Base-by-base conservation (phyloP, 2,888 invertebrate species). In the Amorpha juglandis region DNA sequence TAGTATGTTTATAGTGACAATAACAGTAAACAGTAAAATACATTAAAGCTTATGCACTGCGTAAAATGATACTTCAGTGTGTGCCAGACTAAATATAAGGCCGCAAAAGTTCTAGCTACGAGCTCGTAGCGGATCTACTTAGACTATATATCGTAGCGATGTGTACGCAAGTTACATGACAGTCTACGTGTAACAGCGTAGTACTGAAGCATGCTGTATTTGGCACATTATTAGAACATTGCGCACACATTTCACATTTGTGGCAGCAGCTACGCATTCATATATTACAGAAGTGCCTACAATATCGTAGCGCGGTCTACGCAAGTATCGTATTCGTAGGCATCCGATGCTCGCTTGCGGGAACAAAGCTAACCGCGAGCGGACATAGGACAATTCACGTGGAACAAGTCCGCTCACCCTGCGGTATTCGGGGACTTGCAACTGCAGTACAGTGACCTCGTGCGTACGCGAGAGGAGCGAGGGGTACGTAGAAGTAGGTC, bases 381-480 rank as follows among this genome's bases (percentile, higher is more conserved):
- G 70, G 69, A 68, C 68, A 50, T 47, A 35, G 47, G 35, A 55
- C 55, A 21, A 63, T 58, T 63, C 55, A 63, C 63, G 42, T 42
- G 70, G 75, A 78, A 79, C 76, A 77, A 81, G 90, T 88, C 84
- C 86, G 89, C 79, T 88, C 86, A 88, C 87, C 88, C 85, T 89
- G 91, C 91, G 87, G 90, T 81, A 86, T 87, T 89, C 77, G 82
- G 84, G 73, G 76, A 81, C 81, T 86, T 92, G 91, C 92, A 92
- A 86, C 91, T 92, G 92, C 92, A 93, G 92, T 91, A 90, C 92
- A 92, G 83, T 92, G 92, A 92, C 92, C 92, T 87, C 90, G 87
- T 88, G 91, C 90, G 92, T 92, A 92, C 92, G 84, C 83, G 83
- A 85, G 84, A 74, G 83, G 81, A 83, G 78, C 52, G 73, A 69